Conservation (phyloP, 2,113 vertebrate species). For the Nettapus auritus region DNA sequence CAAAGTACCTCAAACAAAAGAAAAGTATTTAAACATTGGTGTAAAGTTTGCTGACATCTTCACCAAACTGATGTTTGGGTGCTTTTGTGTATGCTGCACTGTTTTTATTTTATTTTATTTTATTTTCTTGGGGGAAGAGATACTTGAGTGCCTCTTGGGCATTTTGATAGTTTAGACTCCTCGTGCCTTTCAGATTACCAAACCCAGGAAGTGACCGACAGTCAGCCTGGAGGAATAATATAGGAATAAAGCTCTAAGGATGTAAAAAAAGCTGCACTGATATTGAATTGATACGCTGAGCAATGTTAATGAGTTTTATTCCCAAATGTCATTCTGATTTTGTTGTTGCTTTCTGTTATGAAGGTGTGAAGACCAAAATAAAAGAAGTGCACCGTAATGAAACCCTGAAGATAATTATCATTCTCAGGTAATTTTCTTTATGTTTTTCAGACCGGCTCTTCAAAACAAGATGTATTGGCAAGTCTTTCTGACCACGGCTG, state of each 20-base stretch:
- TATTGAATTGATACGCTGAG: background rate
- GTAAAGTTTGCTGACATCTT: background rate
- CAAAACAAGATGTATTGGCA: slow-evolving; percentile 69
- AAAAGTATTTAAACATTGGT: background rate
- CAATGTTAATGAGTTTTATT: background rate
- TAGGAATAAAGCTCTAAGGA: background rate
- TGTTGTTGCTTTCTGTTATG: background rate
- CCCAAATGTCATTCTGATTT: background rate
- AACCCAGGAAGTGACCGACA: background rate
- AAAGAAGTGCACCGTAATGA: background rate
- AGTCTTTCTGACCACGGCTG: slow-evolving; percentile 23
- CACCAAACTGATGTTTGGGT: background rate
- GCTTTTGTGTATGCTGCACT: background rate
- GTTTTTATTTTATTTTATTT: background rate
- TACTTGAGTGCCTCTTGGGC: background rate
- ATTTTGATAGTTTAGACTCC: background rate
- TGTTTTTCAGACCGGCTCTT: slow-evolving; percentile 57
- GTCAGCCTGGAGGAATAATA: background rate
- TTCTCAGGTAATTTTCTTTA: background rate
- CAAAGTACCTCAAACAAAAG: background rate
- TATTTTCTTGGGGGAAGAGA: background rate
- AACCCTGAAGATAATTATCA: background rate
- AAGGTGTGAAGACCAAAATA: background rate
- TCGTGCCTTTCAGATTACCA: background rate
- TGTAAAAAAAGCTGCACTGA: background rate